Conservation (phyloP, 2,888 invertebrate genomes). For the Phengaris alcon region DNA sequence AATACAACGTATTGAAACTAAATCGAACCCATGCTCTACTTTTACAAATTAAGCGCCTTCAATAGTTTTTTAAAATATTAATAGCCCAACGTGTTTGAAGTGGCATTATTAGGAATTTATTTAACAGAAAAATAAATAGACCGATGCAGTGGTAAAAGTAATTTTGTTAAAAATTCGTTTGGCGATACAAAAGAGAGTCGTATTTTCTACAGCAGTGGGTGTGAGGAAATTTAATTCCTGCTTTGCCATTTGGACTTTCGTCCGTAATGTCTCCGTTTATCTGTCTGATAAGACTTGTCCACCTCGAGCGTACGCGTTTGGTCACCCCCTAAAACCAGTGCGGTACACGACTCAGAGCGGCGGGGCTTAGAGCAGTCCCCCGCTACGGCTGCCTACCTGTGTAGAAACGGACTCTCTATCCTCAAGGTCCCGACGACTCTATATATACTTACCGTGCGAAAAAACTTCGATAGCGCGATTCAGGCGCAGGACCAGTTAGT, state of each 20-base stretch:
- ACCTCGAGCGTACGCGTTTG: conserved; percentile 19
- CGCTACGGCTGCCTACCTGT: conserved; percentile 34
- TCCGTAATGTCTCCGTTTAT: conserved; percentile 8
- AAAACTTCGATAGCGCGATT: conserved; percentile 32
- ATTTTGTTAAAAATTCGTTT: neutral
- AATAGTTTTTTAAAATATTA: neutral
- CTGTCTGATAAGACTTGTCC: conserved; percentile 14
- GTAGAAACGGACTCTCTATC: conserved; percentile 37
- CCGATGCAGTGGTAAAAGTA: neutral
- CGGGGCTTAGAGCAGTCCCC: conserved; percentile 47
- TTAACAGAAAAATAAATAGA: neutral
- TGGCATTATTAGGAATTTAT: neutral
- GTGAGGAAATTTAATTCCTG: conserved; percentile 23
- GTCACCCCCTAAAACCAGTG: conserved; percentile 30
- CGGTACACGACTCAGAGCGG: conserved; percentile 31
- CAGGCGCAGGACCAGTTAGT: conserved; percentile 28
- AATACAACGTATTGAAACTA: too few species aligned
- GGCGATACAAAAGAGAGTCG: conserved; percentile 23
- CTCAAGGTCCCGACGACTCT: conserved; percentile 32
- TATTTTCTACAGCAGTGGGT: conserved; percentile 29
- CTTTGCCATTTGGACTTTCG: conserved; percentile 25
- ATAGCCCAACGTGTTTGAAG: neutral
- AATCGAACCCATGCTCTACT: neutral
- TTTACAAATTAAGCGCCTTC: neutral
- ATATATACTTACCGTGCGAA: conserved; percentile 31